phyloP scores from a whole-genome alignment of 2,113 vertebrate genomes.

The Merops nubicus region DNA sequence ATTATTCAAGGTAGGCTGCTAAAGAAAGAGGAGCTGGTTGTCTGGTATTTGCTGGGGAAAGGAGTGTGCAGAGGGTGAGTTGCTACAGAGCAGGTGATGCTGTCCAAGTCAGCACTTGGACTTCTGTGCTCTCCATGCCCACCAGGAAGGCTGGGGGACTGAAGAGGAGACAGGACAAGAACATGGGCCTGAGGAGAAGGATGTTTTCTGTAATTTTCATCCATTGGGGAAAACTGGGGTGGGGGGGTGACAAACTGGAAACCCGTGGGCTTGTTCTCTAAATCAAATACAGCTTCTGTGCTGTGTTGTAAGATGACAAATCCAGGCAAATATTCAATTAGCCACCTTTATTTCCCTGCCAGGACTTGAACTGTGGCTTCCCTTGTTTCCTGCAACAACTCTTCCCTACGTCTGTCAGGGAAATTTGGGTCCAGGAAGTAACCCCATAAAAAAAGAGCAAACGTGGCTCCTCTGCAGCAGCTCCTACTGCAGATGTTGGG shows the following conservation, averaged over 20 bases:
- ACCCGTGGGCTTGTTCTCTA: neutral
- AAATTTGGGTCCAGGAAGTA: neutral
- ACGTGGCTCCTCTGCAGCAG: neutral
- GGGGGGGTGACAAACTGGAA: neutral
- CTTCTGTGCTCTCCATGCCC: neutral
- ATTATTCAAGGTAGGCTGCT: neutral
- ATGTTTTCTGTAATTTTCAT: neutral
- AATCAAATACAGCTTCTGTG: neutral
- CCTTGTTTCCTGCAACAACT: neutral
- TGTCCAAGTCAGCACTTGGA: neutral
- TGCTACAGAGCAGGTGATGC: neutral
- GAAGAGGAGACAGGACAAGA: neutral
- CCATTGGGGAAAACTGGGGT: neutral
- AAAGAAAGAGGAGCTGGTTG: neutral
- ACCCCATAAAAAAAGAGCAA: neutral
- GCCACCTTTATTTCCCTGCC: neutral
- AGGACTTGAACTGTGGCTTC: neutral
- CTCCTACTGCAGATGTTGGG: neutral
- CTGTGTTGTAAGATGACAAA: neutral
- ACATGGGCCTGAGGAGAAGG: neutral
- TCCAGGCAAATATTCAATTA: neutral
- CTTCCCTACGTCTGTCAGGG: neutral
- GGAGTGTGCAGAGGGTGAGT: neutral
- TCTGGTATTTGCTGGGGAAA: neutral
- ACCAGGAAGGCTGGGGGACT: neutral